Percentiles rank a stretch among this genome's conserved stretches.
phyloP scores from a whole-genome alignment of 2,113 vertebrate species.

The Morone saxatilis region DNA sequence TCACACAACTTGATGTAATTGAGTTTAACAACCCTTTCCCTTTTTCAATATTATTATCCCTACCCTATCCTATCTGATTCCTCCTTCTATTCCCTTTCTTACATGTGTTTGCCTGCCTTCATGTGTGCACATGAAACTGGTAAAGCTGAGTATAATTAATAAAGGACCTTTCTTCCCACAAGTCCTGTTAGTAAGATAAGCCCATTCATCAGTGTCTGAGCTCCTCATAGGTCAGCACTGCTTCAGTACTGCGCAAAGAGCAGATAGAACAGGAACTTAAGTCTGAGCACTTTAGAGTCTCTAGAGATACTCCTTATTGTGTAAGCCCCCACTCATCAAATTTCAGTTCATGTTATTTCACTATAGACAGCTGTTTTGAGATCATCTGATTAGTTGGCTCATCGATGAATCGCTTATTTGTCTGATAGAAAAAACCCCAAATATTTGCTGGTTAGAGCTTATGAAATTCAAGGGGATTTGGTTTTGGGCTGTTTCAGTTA shows the following conservation, averaged over 20 bases:
- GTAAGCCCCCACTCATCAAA: background rate
- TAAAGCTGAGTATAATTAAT: slow-evolving; percentile 29
- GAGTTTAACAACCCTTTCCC: background rate
- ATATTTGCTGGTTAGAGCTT: background rate
- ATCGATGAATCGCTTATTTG: background rate
- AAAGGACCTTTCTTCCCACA: slow-evolving; percentile 31
- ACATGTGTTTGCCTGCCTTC: background rate
- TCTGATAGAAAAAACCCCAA: background rate
- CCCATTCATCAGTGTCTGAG: slow-evolving; percentile 31
- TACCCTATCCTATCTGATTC: background rate
- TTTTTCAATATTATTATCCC: background rate
- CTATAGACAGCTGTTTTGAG: background rate
- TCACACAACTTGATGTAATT: background rate
- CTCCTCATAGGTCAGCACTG: slow-evolving; percentile 17
- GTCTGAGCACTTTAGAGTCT: slow-evolving; percentile 22
- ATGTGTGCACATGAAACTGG: background rate
- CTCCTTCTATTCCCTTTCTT: background rate
- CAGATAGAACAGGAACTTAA: background rate
- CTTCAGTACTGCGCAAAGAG: slow-evolving; percentile 16
- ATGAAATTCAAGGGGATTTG: background rate
- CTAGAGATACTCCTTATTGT: background rate
- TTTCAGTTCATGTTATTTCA: slow-evolving; percentile 1
- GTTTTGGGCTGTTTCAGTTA: background rate
- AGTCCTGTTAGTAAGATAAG: slow-evolving; percentile 24
- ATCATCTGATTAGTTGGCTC: background rate